phyloP scores from a whole-genome alignment of 2,113 vertebrate species.

The Dascyllus trimaculatus region DNA sequence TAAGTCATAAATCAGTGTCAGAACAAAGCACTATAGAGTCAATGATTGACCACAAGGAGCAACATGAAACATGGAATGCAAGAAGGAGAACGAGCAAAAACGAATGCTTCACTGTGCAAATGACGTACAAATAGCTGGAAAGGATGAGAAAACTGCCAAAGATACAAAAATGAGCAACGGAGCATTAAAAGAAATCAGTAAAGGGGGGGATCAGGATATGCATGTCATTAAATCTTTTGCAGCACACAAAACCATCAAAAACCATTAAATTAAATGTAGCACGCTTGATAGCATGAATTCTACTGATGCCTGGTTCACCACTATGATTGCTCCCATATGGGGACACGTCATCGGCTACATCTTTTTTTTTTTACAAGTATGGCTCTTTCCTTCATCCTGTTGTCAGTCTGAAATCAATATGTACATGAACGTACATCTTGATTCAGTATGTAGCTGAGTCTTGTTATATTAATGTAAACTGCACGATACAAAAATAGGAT shows the following conservation, averaged over 20 bases:
- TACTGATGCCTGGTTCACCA: slow-evolving; percentile 30
- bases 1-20: neutral
- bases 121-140: neutral
- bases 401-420: slow-evolving; percentile 20
- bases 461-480: no score
- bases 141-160: neutral
- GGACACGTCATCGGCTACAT: neutral
- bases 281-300: slow-evolving; percentile 20
- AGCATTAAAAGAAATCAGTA: no score
- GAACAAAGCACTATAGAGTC: neutral
- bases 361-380: neutral
- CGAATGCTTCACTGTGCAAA: neutral
- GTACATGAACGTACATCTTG: neutral
- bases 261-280: slow-evolving; percentile 21
- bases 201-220: no score
- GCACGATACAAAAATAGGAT: no score
- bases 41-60: neutral
- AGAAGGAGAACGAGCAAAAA: neutral
- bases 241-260: slow-evolving; percentile 8
- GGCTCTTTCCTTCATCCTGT: neutral
- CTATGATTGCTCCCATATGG: slow-evolving; percentile 35
- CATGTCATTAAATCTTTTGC: neutral
- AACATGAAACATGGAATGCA: neutral
- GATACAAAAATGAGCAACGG: neutral
- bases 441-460: no score